Evolutionary conservation across 2,888 invertebrate genomes (phyloP), one percentile per base, ranked within the genome.

Genomic region (Nyleta sp.): DNA sequence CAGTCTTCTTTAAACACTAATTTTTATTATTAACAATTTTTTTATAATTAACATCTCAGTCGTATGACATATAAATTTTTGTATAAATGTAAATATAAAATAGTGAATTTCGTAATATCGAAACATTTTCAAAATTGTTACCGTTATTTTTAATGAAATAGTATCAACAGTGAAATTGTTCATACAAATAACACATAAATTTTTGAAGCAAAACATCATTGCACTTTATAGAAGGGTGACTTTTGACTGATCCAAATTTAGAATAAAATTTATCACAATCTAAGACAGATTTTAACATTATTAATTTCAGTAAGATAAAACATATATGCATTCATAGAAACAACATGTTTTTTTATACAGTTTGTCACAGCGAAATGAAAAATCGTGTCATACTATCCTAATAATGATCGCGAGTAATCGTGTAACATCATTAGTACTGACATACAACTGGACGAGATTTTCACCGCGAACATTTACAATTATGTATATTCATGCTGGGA

Each of bases 401-500:
- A 65, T 65, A 13, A 65, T 42, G 33, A 64, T 50, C 17, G n/a
- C 8, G 24, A 4, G 52, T 20, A n/a, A 40, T 50, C 11, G 13
- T 28, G 38, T 50, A 38, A 52, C 18, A 31, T 52, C 50, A 64
- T 52, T 52, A 50, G 31, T 28, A 44, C n/a, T 33, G 44, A 44
- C 22, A 6, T 42, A 44, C 40, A 18, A 17, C 35, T 50, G 64
- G 22, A 65, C 42, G 64, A 52, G 28, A 44, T 67, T 67, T 67
- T 44, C 22, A 67, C 33, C 24, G 7, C 40, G 64, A 42, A 11
- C 15, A 53, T 55, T 35, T 24, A 24, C 17, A 38, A 67, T 67
- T 15, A 67, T 55, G 55, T 55, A 55, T 55, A 67, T 67, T 67
- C 67, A 67, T 55, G 67, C 17, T 24, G 33, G 18, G 18, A 10